Conservation (phyloP, 2,797 vertebrate genomes). For the Rhadinocentrus ornatus region DNA sequence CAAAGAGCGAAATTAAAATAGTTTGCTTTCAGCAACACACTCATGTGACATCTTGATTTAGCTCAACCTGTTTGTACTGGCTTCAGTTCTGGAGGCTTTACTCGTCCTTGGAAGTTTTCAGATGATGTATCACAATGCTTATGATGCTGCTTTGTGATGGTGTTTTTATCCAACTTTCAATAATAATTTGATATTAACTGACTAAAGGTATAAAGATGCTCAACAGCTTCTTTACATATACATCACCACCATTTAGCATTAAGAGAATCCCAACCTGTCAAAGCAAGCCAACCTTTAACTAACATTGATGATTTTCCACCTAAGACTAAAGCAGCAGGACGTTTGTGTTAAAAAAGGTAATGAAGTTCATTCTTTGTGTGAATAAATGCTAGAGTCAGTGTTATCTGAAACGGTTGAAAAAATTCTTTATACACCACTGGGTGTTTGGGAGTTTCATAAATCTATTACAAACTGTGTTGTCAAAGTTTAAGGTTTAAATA, state of each 20-base stretch:
- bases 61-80: slow-evolving; percentile 5
- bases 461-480: slow-evolving; percentile 18
- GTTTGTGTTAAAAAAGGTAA: background rate
- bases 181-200: slow-evolving; percentile 8
- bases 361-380: background rate
- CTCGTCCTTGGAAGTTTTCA: slow-evolving; percentile 15
- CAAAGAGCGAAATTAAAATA: slow-evolving; percentile 1
- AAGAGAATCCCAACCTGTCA: background rate
- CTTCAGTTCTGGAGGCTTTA: slow-evolving; percentile 32
- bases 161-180: background rate
- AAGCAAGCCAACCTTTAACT: background rate
- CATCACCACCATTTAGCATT: background rate
- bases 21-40: slow-evolving; percentile 30
- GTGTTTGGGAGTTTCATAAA: slow-evolving; percentile 4
- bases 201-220: background rate
- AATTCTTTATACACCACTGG: background rate
- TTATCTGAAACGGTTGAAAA: slow-evolving; percentile 10
- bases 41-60: slow-evolving; percentile 50
- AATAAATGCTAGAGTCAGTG: slow-evolving; percentile 3
- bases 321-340: background rate
- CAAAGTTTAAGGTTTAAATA: slow-evolving; percentile 46
- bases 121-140: slow-evolving; percentile 3
- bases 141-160: slow-evolving; percentile 12
- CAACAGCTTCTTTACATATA: background rate
- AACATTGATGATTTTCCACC: background rate